These are phyloP conservation scores for Odontocerum albicorne DNA, from an alignment of 2,888 invertebrate species.

Conservation along the genomic window DNA sequence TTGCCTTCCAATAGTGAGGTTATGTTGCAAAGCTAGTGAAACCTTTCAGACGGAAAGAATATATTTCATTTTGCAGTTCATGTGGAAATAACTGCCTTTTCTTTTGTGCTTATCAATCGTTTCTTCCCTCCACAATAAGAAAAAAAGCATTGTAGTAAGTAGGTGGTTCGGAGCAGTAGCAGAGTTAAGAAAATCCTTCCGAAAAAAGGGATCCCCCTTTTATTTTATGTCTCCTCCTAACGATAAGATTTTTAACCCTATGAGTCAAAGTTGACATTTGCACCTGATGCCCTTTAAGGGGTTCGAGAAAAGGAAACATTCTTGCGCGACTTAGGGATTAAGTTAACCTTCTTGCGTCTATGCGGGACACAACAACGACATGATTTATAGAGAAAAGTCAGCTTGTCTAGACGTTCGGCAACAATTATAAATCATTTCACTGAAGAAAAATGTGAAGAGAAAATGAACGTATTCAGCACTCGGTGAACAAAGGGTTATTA, in stretches of 20 bases:
- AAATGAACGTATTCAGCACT: too few species aligned
- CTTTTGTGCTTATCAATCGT: conserved; percentile 35
- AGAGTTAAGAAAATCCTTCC: conserved; percentile 29
- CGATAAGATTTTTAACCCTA: conserved; percentile 38
- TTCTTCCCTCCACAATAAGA: conserved; percentile 29
- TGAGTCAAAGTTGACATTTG: conserved; percentile 38
- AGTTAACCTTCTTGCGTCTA: too few species aligned
- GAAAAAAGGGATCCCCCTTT: conserved; percentile 22
- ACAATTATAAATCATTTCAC: conserved; percentile 32
- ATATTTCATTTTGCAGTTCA: conserved; percentile 28
- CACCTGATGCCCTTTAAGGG: conserved; percentile 37
- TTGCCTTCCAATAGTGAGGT: background rate
- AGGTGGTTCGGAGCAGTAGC: background rate
- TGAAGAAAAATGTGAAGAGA: too few species aligned
- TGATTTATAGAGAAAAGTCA: conserved; percentile 35
- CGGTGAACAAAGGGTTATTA: too few species aligned
- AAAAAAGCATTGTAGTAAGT: conserved; percentile 21
- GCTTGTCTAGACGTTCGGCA: conserved; percentile 34
- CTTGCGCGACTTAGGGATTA: conserved; percentile 5
- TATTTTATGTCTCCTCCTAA: conserved; percentile 33
- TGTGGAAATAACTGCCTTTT: conserved; percentile 24
- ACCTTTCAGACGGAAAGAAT: conserved; percentile 12
- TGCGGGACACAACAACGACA: conserved; percentile 15
- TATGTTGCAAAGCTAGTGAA: conserved; percentile 10
- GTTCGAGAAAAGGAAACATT: conserved; percentile 25